phyloP scores from a whole-genome alignment of 2,888 invertebrate species.

The Hirtodrosophila confusa region DNA sequence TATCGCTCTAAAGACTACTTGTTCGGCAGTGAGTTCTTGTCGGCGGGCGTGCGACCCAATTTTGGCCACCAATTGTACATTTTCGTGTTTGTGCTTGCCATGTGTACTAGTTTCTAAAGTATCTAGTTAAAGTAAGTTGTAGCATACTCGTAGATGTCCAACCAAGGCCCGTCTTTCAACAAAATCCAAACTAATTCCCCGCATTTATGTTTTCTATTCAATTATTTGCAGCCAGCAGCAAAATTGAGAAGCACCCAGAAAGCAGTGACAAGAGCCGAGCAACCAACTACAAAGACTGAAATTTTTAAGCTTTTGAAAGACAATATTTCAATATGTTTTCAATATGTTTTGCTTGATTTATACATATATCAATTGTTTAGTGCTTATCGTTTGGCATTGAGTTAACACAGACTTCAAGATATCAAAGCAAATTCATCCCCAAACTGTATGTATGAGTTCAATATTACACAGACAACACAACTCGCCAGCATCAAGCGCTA shows the following conservation, averaged over 20 bases:
- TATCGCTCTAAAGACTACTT: constrained; percentile 65
- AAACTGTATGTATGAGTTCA: constrained; percentile 16
- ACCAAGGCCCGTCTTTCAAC: background rate
- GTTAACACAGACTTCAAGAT: constrained; percentile 25
- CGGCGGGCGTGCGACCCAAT: constrained; percentile 61
- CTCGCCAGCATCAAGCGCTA: constrained; percentile 46
- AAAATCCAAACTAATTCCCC: constrained; percentile 30
- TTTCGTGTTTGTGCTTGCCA: constrained; percentile 62
- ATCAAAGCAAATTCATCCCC: constrained; percentile 6
- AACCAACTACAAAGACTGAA: constrained; percentile 84
- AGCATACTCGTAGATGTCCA: background rate
- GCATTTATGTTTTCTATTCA: constrained; percentile 3
- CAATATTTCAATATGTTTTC: constrained; percentile 83
- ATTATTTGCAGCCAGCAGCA: constrained; percentile 39
- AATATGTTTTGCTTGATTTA: constrained; percentile 58
- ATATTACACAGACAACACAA: constrained; percentile 24
- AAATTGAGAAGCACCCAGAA: constrained; percentile 50
- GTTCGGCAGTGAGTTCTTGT: constrained; percentile 68
- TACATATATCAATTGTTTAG: constrained; percentile 30
- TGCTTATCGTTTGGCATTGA: constrained; percentile 31
- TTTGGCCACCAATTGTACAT: constrained; percentile 70
- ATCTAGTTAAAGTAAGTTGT: constrained; percentile 67
- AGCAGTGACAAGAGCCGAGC: constrained; percentile 64
- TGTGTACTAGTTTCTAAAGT: constrained; percentile 68
- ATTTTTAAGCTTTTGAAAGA: constrained; percentile 85